phyloP scores from a whole-genome alignment of 2,888 invertebrate species.

The Oscheius sp. region DNA sequence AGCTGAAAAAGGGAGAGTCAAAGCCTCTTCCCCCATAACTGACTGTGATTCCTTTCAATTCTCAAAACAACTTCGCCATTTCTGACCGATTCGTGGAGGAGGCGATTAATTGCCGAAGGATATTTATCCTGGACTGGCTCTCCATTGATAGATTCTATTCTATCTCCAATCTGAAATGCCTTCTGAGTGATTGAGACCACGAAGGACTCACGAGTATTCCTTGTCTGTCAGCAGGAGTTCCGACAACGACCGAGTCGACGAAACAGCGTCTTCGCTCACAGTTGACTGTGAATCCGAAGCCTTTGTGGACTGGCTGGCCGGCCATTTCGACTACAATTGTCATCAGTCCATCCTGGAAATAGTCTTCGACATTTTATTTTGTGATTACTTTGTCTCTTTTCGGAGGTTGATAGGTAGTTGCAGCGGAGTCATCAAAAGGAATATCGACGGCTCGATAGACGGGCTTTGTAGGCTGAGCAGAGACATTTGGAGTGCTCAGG shows the following conservation, averaged over 20 bases:
- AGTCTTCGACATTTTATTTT: not conserved
- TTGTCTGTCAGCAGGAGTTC: conserved; percentile 60
- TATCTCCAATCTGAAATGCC: conserved; percentile 67
- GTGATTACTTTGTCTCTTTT: conserved; percentile 17
- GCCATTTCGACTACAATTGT: conserved; percentile 47
- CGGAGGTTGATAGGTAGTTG: conserved; percentile 40
- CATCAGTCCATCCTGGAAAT: conserved; percentile 36
- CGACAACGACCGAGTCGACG: conserved; percentile 70
- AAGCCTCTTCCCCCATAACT: conserved; percentile 21
- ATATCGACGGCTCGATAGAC: conserved; percentile 55
- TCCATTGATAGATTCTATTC: conserved; percentile 69
- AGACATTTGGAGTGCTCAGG: conserved; percentile 22
- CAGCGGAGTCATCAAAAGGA: conserved; percentile 52
- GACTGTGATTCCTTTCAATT: conserved; percentile 41
- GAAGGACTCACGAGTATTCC: conserved; percentile 41
- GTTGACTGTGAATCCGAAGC: conserved; percentile 71
- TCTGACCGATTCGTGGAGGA: conserved; percentile 66
- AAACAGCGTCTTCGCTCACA: conserved; percentile 69
- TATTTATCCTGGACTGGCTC: conserved; percentile 65
- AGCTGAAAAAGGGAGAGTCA: not conserved
- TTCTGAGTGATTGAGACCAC: no score
- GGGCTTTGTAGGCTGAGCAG: not conserved
- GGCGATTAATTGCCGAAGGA: conserved; percentile 65
- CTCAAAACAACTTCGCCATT: conserved; percentile 52
- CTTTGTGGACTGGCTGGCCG: conserved; percentile 57